These are phyloP conservation scores for Sitta europaea DNA, from an alignment of 2,113 vertebrate species.

Conservation along the genomic window DNA sequence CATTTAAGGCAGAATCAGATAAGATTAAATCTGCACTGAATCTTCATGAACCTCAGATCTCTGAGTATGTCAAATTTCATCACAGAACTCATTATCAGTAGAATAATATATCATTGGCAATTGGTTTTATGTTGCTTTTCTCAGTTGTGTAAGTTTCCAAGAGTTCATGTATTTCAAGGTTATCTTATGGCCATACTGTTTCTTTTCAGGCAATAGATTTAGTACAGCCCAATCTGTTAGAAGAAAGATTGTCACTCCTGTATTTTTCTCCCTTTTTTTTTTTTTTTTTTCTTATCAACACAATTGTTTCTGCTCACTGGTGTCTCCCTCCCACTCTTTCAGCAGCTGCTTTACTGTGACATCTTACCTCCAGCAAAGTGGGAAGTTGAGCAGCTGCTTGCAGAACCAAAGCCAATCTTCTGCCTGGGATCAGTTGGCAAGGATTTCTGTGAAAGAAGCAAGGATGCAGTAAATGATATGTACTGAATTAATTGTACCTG, in stretches of 20 bases:
- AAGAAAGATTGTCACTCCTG: background rate
- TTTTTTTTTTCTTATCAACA: background rate
- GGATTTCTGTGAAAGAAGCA: constrained; percentile 38
- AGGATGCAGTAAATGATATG: constrained; percentile 43
- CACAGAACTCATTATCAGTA: background rate
- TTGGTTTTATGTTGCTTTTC: background rate
- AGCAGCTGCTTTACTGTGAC: constrained; percentile 55
- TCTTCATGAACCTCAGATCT: background rate
- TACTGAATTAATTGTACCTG: constrained; percentile 58
- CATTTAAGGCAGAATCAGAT: constrained; percentile 9
- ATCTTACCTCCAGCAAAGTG: constrained; percentile 63
- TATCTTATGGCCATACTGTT: background rate
- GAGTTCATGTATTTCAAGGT: background rate
- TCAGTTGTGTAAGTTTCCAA: background rate
- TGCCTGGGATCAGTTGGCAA: constrained; percentile 55
- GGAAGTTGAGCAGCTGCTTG: constrained; percentile 53
- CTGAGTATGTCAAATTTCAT: constrained; percentile 4
- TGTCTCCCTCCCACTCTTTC: constrained; percentile 39
- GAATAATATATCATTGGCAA: background rate
- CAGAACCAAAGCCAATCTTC: constrained; percentile 53
- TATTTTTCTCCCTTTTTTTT: background rate
- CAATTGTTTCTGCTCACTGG: constrained; percentile 28
- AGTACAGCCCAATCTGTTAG: background rate
- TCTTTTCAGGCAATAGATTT: constrained; percentile 5
- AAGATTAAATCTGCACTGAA: constrained; percentile 8